Percentiles rank a stretch among this genome's conserved stretches.
Evolutionary conservation across 2,888 invertebrate genomes (phyloP).

Genomic region (Eupithecia pulchellata): DNA sequence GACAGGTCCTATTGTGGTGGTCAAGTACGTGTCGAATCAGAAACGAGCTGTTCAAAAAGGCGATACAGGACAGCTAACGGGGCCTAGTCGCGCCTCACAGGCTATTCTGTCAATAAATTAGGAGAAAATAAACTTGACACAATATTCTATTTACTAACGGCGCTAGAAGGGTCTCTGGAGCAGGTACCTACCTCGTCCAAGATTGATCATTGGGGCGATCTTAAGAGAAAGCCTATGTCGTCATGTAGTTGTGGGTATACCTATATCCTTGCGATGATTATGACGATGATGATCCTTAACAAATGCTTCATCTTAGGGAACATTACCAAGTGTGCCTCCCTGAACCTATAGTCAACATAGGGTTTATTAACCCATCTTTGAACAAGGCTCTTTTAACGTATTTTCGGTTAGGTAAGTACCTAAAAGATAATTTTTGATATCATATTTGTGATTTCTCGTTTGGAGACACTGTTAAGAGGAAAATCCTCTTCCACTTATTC

Average conservation of each 20-base stretch:
- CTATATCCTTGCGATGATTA: neutral
- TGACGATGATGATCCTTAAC: neutral
- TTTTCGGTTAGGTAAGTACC: no score
- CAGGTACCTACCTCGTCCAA: no score
- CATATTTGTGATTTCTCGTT: neutral
- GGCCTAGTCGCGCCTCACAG: constrained; percentile 56
- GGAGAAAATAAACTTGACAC: constrained; percentile 48
- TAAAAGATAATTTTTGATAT: no score
- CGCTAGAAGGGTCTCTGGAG: no score
- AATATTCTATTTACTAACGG: neutral
- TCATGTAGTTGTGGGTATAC: no score
- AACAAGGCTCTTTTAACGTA: no score
- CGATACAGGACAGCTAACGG: constrained; percentile 79
- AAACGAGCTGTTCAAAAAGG: constrained; percentile 77
- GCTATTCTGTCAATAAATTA: constrained; percentile 60
- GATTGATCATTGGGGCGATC: neutral
- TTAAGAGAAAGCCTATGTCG: neutral
- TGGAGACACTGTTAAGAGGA: neutral
- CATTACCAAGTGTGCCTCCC: no score
- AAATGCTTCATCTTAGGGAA: neutral
- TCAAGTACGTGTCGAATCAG: constrained; percentile 81
- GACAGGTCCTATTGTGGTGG: constrained; percentile 74
- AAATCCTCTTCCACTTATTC: no score
- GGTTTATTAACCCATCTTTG: no score
- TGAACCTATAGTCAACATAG: no score